Conservation (phyloP, 2,888 invertebrate species). For the Notodonta dromedarius region DNA sequence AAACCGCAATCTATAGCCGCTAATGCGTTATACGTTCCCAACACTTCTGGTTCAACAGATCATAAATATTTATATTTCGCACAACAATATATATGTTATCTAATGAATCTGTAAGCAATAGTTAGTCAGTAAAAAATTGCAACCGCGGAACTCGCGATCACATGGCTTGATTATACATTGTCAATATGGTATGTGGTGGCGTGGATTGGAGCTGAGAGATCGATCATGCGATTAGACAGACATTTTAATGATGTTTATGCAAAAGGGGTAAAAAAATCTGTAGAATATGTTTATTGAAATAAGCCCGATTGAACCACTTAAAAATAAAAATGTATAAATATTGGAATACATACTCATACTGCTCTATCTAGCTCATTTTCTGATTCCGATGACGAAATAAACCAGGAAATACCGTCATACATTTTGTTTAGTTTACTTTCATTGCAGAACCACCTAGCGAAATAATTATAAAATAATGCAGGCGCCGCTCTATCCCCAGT, state of each 20-base stretch:
- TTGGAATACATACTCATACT: too few species aligned
- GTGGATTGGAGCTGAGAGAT: background rate
- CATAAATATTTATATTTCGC: conserved; percentile 32
- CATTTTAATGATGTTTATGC: background rate
- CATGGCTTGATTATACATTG: conserved; percentile 25
- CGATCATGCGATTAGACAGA: background rate
- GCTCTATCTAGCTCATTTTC: too few species aligned
- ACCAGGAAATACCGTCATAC: background rate
- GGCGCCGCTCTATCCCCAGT: conserved; percentile 23
- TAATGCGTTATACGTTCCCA: conserved; percentile 10
- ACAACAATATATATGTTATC: conserved; percentile 30
- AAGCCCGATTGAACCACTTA: too few species aligned
- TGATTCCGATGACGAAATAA: background rate
- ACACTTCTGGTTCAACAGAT: conserved; percentile 36
- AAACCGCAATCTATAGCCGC: background rate
- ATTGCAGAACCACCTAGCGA: too few species aligned
- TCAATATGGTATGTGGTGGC: conserved; percentile 6
- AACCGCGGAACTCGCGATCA: conserved; percentile 25
- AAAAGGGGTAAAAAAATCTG: too few species aligned
- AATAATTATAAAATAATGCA: conserved; percentile 11
- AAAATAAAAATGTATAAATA: too few species aligned
- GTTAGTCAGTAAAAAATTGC: conserved; percentile 27
- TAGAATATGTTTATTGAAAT: too few species aligned
- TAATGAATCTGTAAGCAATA: conserved; percentile 15
- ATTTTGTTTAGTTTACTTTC: too few species aligned